Percentiles rank a stretch among this genome's conserved stretches.
Conservation (phyloP, 2,888 invertebrate genomes). For the Gonocerus acuteangulatus region DNA sequence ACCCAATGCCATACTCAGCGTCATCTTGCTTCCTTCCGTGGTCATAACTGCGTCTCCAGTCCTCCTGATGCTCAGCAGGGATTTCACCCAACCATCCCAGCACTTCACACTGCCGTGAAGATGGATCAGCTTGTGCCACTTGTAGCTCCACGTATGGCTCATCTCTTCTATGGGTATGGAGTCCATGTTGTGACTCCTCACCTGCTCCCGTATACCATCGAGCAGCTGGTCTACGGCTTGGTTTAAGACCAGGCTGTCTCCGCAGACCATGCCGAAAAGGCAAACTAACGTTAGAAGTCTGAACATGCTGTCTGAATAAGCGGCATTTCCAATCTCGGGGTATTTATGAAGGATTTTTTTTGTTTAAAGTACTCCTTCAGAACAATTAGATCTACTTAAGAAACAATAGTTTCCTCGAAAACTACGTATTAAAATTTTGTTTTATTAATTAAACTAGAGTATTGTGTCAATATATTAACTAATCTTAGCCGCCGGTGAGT, state of each 20-base stretch:
- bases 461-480: no score
- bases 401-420: no score
- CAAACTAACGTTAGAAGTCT: neutral
- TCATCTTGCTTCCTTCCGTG: slow-evolving; percentile 23
- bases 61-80: slow-evolving; percentile 23
- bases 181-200: slow-evolving; percentile 1
- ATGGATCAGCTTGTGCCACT: slow-evolving; percentile 24
- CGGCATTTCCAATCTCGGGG: no score
- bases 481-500: no score
- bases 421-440: no score
- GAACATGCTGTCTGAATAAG: no score
- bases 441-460: no score
- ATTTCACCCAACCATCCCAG: slow-evolving; percentile 21
- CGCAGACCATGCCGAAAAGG: neutral
- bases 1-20: slow-evolving; percentile 21
- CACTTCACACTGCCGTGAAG: slow-evolving; percentile 25
- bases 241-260: slow-evolving; percentile 28
- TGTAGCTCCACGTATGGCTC: slow-evolving; percentile 23
- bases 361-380: no score
- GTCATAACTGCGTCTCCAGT: slow-evolving; percentile 27
- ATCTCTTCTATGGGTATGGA: neutral
- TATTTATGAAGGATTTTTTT: no score
- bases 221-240: slow-evolving; percentile 27
- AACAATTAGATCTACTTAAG: no score
- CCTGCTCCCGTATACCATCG: slow-evolving; percentile 1